phyloP scores from a whole-genome alignment of 2,888 invertebrate genomes.

The Pegoplata infirma region DNA sequence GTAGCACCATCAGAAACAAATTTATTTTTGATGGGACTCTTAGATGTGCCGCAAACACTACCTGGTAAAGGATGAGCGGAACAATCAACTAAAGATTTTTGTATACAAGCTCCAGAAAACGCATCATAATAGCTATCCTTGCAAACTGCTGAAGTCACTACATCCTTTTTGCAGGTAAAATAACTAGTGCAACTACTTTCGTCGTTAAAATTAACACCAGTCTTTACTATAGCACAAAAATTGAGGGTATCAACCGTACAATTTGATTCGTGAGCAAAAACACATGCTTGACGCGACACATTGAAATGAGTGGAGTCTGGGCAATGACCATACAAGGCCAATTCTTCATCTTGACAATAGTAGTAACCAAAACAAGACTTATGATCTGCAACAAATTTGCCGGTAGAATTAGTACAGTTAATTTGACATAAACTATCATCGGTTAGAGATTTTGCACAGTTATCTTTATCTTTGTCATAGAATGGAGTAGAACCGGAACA shows the following conservation, averaged over 20 bases:
- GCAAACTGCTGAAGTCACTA: conserved; percentile 23
- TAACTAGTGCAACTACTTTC: conserved; percentile 68
- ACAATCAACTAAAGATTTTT: conserved; percentile 66
- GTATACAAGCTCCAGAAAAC: conserved; percentile 57
- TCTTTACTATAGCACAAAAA: conserved; percentile 68
- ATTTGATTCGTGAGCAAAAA: conserved; percentile 63
- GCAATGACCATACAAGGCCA: conserved; percentile 63
- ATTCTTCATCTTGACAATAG: conserved; percentile 63
- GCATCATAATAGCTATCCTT: conserved; percentile 68
- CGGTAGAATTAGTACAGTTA: conserved; percentile 63
- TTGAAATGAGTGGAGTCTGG: conserved; percentile 64
- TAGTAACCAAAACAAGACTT: conserved; percentile 70
- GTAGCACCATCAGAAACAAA: conserved; percentile 69
- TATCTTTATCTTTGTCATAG: conserved; percentile 50
- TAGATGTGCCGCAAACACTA: conserved; percentile 68
- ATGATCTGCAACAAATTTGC: conserved; percentile 66
- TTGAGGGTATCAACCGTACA: conserved; percentile 63
- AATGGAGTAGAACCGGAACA: conserved; percentile 64
- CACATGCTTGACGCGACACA: conserved; percentile 58
- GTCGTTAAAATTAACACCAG: conserved; percentile 61
- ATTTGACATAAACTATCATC: conserved; percentile 64
- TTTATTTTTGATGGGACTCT: conserved; percentile 64
- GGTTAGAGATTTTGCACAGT: conserved; percentile 46
- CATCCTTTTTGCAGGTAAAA: conserved; percentile 62
- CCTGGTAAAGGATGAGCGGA: conserved; percentile 67